Evolutionary conservation across 2,888 invertebrate species (phyloP).

Genomic region (Hypercompe scribonia): DNA sequence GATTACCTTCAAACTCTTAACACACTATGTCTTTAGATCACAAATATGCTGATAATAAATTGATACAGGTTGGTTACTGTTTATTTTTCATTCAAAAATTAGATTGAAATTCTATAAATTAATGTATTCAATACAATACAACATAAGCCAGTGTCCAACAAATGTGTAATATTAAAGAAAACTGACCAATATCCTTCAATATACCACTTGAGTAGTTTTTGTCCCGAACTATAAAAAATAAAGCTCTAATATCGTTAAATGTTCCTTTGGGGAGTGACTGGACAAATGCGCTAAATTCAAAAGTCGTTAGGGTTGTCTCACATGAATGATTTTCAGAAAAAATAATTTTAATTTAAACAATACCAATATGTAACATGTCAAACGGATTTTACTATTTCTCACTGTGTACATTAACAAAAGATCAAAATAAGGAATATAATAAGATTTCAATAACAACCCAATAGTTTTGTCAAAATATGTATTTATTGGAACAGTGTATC

Average conservation of each 20-base stretch:
- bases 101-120: too few species aligned
- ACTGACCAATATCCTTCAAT: slow-evolving; percentile 73
- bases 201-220: slow-evolving; percentile 78
- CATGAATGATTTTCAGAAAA: not conserved
- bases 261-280: slow-evolving; percentile 85
- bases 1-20: not conserved
- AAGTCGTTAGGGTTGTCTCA: slow-evolving; percentile 67
- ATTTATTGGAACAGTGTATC: too few species aligned
- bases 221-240: slow-evolving; percentile 86
- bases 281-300: slow-evolving; percentile 74
- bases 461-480: not conserved
- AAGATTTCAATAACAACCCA: not conserved
- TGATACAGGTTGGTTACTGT: too few species aligned
- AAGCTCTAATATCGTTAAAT: slow-evolving; percentile 86
- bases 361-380: not conserved
- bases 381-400: not conserved
- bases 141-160: not conserved
- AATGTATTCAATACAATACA: too few species aligned
- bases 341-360: not conserved
- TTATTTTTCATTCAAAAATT: too few species aligned
- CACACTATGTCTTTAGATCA: too few species aligned
- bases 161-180: slow-evolving; percentile 71
- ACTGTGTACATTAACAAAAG: not conserved
- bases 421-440: not conserved
- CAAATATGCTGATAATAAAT: too few species aligned